phyloP scores from a whole-genome alignment of 2,797 vertebrate genomes.

The Urocyon cinereoargenteus region DNA sequence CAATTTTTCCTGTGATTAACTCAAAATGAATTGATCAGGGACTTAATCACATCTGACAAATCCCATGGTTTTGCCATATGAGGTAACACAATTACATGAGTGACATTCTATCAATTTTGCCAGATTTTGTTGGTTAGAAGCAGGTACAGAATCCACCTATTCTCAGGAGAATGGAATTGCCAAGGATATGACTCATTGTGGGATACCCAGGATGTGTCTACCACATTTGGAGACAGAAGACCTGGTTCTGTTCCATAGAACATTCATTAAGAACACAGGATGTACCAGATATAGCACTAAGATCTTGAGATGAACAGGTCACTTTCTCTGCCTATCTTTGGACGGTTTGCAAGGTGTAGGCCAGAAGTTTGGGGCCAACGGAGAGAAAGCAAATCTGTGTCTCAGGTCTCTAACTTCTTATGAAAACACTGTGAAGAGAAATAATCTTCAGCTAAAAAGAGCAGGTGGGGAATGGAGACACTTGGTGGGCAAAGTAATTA shows the following conservation, averaged over 20 bases:
- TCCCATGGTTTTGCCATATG: background rate
- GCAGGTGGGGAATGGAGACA: background rate
- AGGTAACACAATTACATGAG: background rate
- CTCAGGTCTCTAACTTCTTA: background rate
- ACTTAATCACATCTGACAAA: background rate
- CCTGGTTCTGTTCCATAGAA: background rate
- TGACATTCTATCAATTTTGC: background rate
- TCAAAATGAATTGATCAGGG: background rate
- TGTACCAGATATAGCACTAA: background rate
- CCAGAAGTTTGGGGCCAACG: background rate
- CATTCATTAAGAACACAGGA: background rate
- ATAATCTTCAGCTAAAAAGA: background rate
- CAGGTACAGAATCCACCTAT: background rate
- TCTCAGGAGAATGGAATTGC: background rate
- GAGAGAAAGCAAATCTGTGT: background rate
- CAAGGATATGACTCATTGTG: background rate
- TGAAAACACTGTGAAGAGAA: background rate
- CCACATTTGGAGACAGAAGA: background rate
- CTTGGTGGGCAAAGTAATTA: background rate
- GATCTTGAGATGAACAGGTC: background rate
- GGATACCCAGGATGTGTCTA: background rate
- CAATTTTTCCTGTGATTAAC: background rate
- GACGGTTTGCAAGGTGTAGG: background rate
- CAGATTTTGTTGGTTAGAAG: background rate
- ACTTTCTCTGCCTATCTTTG: background rate